Conservation (phyloP, 2,113 vertebrate genomes). For the Microcebus tavaratra region DNA sequence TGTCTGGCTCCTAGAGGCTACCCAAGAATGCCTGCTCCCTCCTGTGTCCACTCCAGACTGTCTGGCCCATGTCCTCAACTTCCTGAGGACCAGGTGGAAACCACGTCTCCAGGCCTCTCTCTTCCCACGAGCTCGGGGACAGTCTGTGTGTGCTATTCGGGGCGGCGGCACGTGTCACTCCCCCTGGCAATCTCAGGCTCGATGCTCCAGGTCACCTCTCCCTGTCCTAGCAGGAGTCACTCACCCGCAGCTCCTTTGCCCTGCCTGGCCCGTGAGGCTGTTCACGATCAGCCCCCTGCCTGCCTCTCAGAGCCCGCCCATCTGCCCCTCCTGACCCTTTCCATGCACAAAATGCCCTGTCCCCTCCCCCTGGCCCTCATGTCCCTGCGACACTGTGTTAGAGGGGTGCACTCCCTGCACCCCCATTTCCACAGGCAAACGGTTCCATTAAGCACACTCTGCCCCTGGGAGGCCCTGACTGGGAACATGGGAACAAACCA, state of each 20-base stretch:
- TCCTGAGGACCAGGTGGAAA: not conserved
- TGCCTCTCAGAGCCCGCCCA: not conserved
- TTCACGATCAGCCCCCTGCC: not conserved
- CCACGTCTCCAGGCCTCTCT: not conserved
- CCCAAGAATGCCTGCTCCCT: not conserved
- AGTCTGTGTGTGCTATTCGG: accelerated
- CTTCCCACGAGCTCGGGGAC: not conserved
- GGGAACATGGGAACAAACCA: not conserved
- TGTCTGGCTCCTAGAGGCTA: not conserved
- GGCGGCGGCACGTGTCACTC: not conserved
- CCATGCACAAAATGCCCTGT: not conserved
- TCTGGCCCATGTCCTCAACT: not conserved
- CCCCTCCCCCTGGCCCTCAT: not conserved
- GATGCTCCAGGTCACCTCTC: not conserved
- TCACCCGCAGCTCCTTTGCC: not conserved
- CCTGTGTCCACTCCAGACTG: not conserved
- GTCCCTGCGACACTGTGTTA: not conserved
- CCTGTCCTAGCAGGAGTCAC: not conserved
- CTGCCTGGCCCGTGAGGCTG: not conserved
- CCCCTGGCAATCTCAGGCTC: not conserved
- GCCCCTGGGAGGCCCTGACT: not conserved
- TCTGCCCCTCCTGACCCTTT: not conserved
- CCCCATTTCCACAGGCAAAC: not conserved
- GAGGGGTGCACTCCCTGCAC: accelerated
- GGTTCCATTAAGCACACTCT: not conserved